phyloP scores from a whole-genome alignment of 2,888 invertebrate genomes.

The Heterodera filipjevi region DNA sequence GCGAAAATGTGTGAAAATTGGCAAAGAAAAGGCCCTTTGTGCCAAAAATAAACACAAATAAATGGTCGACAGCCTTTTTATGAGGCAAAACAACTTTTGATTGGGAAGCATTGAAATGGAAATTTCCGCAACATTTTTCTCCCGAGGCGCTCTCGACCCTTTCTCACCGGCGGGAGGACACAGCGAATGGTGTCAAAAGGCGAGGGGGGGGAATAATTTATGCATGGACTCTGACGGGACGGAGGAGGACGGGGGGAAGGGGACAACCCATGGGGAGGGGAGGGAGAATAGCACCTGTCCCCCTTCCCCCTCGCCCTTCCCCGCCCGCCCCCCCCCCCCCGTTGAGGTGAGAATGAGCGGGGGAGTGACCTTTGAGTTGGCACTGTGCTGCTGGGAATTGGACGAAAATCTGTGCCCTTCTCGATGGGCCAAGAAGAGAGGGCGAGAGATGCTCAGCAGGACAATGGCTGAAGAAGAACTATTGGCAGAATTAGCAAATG shows the following conservation, averaged over 20 bases:
- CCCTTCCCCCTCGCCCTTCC: not conserved
- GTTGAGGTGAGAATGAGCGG: not conserved
- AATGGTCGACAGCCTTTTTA: not conserved
- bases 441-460: not conserved
- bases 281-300: not conserved
- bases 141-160: slow-evolving; percentile 17
- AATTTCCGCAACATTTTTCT: slow-evolving; percentile 16
- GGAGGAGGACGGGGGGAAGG: not conserved
- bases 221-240: slow-evolving; percentile 2
- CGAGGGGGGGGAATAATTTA: slow-evolving; percentile 3
- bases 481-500: not conserved
- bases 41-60: slow-evolving; percentile 2
- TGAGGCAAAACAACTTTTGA: slow-evolving; percentile 3
- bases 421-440: not conserved
- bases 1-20: not conserved
- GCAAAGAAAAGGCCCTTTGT: not conserved
- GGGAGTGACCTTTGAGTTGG: slow-evolving; percentile 16
- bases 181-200: slow-evolving; percentile 5
- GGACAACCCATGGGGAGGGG: not conserved
- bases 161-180: slow-evolving; percentile 2
- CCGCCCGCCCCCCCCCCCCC: not conserved
- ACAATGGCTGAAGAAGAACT: not conserved
- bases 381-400: not conserved
- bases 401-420: not conserved
- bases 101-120: slow-evolving; percentile 15